Percentiles rank a stretch among this genome's conserved stretches.
Evolutionary conservation across 2,888 invertebrate genomes (phyloP).

Genomic region (Eugnorisma glareosa): DNA sequence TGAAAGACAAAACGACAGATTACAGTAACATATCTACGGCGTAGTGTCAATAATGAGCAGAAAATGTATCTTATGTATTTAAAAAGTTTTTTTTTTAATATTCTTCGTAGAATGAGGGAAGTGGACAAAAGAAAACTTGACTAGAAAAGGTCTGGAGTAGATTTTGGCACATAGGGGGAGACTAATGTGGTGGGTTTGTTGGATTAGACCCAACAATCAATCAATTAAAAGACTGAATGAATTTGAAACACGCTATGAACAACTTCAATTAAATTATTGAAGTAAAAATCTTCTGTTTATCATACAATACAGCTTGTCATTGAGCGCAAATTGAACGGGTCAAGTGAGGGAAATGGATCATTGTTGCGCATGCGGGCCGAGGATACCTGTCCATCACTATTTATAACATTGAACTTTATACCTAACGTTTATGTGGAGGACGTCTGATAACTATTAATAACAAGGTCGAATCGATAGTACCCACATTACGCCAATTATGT

Average conservation of each 20-base stretch:
- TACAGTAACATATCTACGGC: background rate
- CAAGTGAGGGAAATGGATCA: constrained; percentile 56
- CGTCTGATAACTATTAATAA: background rate
- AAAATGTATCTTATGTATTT: background rate
- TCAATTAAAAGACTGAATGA: background rate
- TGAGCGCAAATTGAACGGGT: constrained; percentile 55
- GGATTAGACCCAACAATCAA: background rate
- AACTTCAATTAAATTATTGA: background rate
- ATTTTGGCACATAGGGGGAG: background rate
- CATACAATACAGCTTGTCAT: constrained; percentile 22
- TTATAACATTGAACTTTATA: constrained; percentile 40
- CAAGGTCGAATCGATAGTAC: too few relatives aligned
- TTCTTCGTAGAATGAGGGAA: background rate
- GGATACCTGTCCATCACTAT: constrained; percentile 55
- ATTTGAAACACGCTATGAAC: accelerated
- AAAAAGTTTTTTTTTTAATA: too few relatives aligned
- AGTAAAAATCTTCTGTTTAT: constrained; percentile 12
- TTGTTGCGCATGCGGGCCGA: constrained; percentile 49
- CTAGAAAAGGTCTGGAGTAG: background rate
- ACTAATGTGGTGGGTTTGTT: background rate
- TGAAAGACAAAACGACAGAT: background rate
- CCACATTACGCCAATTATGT: too few relatives aligned
- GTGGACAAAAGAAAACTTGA: background rate
- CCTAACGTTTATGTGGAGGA: background rate
- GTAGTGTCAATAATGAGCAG: background rate